Percentiles rank a stretch among this genome's conserved stretches.
Conservation (phyloP, 2,888 invertebrate species). For the Leptarthrus brevirostris region DNA sequence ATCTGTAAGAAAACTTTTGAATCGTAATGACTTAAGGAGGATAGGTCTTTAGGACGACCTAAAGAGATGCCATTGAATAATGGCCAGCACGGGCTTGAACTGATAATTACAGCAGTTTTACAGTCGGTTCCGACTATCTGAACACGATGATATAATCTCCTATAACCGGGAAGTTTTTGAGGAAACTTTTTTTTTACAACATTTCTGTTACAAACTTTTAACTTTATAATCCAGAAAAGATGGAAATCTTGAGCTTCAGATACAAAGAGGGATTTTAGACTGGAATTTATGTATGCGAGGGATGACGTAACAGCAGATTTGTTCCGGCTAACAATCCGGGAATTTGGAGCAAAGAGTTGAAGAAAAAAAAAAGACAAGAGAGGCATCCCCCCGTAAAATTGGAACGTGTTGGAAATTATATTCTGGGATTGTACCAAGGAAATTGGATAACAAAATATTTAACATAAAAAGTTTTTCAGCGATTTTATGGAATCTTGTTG, state of each 20-base stretch:
- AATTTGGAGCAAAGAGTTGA: no score
- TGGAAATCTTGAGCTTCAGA: neutral
- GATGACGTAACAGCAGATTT: neutral
- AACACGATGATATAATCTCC: conserved; percentile 34
- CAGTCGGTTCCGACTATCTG: conserved; percentile 3
- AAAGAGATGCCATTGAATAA: neutral
- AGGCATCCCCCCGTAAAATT: no score
- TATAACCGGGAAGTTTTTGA: neutral
- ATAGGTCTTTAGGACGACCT: neutral
- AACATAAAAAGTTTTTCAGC: no score
- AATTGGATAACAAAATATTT: conserved; percentile 32
- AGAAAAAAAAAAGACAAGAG: no score
- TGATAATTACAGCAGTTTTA: conserved; percentile 41
- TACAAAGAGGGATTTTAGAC: neutral
- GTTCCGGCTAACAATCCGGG: no score
- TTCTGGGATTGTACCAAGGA: neutral
- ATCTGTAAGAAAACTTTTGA: conserved; percentile 15
- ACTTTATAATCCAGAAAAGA: conserved; percentile 28
- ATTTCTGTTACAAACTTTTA: conserved; percentile 18
- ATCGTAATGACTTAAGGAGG: neutral
- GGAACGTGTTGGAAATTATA: conserved; percentile 19
- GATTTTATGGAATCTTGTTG: no score
- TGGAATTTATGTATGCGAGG: neutral
- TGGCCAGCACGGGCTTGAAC: conserved; percentile 2
- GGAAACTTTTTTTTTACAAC: conserved; percentile 32